These are phyloP conservation scores for Anthopleura xanthogrammica DNA, from an alignment of 92 coral and sea anemone species.

Conservation along the genomic window DNA sequence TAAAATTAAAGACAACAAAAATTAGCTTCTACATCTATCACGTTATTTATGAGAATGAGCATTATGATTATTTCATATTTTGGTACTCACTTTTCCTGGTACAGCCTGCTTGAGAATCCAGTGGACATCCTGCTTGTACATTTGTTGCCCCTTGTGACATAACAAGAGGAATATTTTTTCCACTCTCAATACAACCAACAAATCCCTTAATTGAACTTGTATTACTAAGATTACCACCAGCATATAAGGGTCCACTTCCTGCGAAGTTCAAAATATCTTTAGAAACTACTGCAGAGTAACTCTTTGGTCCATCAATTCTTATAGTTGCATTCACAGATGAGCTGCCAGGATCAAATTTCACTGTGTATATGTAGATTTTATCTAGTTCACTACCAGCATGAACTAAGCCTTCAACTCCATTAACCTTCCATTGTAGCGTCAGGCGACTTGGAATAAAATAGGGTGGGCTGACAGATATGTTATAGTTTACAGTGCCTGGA, in stretches of 20 bases:
- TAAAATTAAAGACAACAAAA: not conserved
- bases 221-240: constrained; percentile 44
- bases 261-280: constrained; percentile 49
- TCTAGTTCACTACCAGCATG: constrained; percentile 73
- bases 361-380: constrained; percentile 58
- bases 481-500: constrained; percentile 63
- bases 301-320: constrained; percentile 47
- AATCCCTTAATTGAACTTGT: constrained; percentile 52
- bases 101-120: constrained; percentile 55
- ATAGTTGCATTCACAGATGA: constrained; percentile 59
- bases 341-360: constrained; percentile 67
- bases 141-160: constrained; percentile 17
- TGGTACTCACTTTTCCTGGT: constrained; percentile 50
- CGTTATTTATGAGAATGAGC: not conserved
- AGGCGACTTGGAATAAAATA: constrained; percentile 68
- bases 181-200: constrained; percentile 90
- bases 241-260: constrained; percentile 62
- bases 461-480: constrained; percentile 40
- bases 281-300: constrained; percentile 46
- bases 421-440: constrained; percentile 62
- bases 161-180: constrained; percentile 53
- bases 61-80: not conserved
- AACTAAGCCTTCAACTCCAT: constrained; percentile 47
- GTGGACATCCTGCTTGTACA: constrained; percentile 54
- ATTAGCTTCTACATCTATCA: not conserved